phyloP scores from a whole-genome alignment of 2,888 invertebrate genomes.

The Dicycla oo region DNA sequence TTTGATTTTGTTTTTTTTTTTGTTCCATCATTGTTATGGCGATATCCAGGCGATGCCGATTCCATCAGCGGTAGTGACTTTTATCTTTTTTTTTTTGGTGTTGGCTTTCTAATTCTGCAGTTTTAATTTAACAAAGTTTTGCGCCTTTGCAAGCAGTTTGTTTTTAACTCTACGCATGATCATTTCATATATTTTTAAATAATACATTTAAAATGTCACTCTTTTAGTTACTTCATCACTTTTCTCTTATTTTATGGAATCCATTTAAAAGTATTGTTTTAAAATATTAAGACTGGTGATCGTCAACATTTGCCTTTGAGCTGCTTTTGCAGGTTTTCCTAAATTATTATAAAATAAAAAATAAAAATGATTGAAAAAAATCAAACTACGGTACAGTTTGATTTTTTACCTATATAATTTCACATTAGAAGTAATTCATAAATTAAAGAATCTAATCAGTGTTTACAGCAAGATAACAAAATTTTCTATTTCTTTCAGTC shows the following conservation, averaged over 20 bases:
- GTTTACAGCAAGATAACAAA: too few relatives aligned
- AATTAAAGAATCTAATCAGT: too few relatives aligned
- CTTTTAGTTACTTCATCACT: background rate
- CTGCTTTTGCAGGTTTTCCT: conserved; percentile 11
- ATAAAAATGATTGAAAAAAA: background rate
- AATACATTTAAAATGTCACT: background rate
- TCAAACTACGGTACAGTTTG: too few relatives aligned
- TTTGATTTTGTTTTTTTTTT: conserved; percentile 84
- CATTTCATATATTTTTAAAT: conserved; percentile 49
- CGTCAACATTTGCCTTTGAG: conserved; percentile 19
- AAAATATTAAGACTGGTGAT: conserved; percentile 45
- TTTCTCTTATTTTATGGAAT: background rate
- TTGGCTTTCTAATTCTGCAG: conserved; percentile 72
- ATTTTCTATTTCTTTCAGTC: background rate
- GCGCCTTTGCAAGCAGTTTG: conserved; percentile 26
- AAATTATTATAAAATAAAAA: too few relatives aligned
- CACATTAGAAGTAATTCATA: too few relatives aligned
- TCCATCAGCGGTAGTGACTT: conserved; percentile 92
- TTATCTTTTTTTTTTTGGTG: conserved; percentile 81
- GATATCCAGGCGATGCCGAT: conserved; percentile 92
- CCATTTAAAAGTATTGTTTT: conserved; percentile 29
- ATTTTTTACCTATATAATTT: background rate
- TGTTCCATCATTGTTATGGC: conserved; percentile 88
- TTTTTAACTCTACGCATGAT: conserved; percentile 17
- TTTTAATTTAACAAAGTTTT: conserved; percentile 43